Percentiles rank a stretch among this genome's conserved stretches.
These are phyloP conservation scores for Emydura subglobosa DNA, from an alignment of 2,113 vertebrate species.

Conservation along the genomic window DNA sequence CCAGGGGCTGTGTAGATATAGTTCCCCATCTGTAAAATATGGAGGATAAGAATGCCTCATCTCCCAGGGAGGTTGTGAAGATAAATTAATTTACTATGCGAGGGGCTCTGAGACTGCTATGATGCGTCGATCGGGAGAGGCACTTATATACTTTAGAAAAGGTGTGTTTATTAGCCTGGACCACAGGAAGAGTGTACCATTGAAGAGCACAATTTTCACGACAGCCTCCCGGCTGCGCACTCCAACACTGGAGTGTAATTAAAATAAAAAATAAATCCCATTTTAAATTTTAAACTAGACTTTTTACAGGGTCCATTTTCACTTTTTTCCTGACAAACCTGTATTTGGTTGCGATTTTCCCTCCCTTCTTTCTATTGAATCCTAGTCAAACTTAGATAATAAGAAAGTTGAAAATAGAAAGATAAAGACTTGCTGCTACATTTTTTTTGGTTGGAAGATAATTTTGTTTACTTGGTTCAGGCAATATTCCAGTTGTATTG, in stretches of 20 bases:
- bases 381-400: conserved; percentile 53
- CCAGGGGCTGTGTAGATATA: not conserved
- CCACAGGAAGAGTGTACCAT: not conserved
- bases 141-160: not conserved
- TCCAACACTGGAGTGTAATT: conserved; percentile 56
- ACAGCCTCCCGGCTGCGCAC: conserved; percentile 4
- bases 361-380: conserved; percentile 53
- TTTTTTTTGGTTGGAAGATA: conserved; percentile 70
- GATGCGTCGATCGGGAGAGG: not conserved
- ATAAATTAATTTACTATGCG: not conserved
- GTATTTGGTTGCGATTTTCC: conserved; percentile 40
- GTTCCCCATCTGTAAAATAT: not conserved
- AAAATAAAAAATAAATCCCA: conserved; percentile 59
- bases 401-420: conserved; percentile 52
- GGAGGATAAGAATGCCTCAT: not conserved
- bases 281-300: conserved; percentile 36
- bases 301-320: not conserved
- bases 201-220: conserved; percentile 10
- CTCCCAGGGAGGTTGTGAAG: not conserved
- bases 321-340: conserved; percentile 2
- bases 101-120: not conserved
- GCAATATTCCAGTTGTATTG: conserved; percentile 70
- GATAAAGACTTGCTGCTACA: conserved; percentile 65
- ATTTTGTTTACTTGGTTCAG: conserved; percentile 78
- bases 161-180: not conserved